Evolutionary conservation across 1,140 invertebrate genomes (phyloP).

Genomic region (Drosophila kanapiae): DNA sequence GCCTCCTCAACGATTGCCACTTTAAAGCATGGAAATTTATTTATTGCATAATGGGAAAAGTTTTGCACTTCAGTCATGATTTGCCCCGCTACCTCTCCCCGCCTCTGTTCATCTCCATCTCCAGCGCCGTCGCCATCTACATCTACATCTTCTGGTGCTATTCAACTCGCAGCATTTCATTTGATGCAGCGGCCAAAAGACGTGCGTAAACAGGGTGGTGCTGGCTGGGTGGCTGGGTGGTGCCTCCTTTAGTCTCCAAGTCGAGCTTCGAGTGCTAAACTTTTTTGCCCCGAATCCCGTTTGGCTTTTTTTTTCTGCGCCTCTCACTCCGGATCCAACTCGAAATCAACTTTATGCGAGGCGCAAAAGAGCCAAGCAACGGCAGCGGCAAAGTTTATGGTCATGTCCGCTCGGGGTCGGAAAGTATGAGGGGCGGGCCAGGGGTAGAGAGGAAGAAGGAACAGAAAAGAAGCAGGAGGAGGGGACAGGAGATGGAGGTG

Average conservation of each 20-base stretch:
- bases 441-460: not conserved
- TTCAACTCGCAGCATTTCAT: constrained; percentile 62
- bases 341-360: constrained; percentile 52
- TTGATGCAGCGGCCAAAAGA: constrained; percentile 74
- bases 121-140: not conserved
- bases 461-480: not conserved
- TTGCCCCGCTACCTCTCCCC: constrained; percentile 29
- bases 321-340: not conserved
- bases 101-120: not conserved
- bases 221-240: not conserved
- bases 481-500: not conserved
- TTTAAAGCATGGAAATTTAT: constrained; percentile 79
- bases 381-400: constrained; percentile 54
- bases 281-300: constrained; percentile 51
- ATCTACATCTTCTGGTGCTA: constrained; percentile 38
- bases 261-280: constrained; percentile 51
- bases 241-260: constrained; percentile 18
- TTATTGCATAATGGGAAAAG: constrained; percentile 83
- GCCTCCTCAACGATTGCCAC: constrained; percentile 29
- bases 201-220: constrained; percentile 53
- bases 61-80: constrained; percentile 79
- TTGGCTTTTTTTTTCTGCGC: constrained; percentile 36
- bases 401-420: constrained; percentile 30
- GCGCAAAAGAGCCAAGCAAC: constrained; percentile 22
- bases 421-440: not conserved